Evolutionary conservation across 2,888 invertebrate genomes (phyloP).

Genomic region (Cecidostiba fungosa): DNA sequence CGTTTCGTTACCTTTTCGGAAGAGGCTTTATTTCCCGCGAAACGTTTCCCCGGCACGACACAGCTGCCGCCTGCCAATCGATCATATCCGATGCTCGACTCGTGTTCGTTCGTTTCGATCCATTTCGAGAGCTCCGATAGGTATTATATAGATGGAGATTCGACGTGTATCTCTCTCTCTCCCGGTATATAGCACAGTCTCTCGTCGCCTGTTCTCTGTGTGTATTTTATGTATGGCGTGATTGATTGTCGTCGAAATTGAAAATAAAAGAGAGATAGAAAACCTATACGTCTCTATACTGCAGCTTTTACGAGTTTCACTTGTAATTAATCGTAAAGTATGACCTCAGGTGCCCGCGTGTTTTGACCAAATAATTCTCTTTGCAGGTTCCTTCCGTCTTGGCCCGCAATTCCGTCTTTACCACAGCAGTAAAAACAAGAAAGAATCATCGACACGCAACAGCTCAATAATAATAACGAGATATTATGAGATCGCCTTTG

Average conservation of each 20-base stretch:
- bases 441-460: background rate
- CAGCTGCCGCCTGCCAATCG: background rate
- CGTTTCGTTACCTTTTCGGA: slow-evolving; percentile 7
- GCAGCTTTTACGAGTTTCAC: no score
- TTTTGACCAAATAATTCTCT: background rate
- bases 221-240: background rate
- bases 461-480: no score
- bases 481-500: no score
- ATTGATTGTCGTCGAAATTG: background rate
- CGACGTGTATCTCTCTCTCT: background rate
- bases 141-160: slow-evolving; percentile 7
- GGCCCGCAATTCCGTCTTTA: background rate
- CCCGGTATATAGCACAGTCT: no score
- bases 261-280: background rate
- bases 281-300: no score
- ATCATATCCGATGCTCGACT: slow-evolving; percentile 8
- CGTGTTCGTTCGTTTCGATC: background rate
- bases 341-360: background rate
- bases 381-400: background rate
- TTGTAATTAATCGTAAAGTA: no score
- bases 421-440: background rate
- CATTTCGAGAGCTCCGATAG: background rate
- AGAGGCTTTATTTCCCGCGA: slow-evolving; percentile 6
- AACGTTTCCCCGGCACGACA: slow-evolving; percentile 15
- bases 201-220: background rate